phyloP scores from a whole-genome alignment of 2,888 invertebrate genomes.

The Drosophila buzzatii region DNA sequence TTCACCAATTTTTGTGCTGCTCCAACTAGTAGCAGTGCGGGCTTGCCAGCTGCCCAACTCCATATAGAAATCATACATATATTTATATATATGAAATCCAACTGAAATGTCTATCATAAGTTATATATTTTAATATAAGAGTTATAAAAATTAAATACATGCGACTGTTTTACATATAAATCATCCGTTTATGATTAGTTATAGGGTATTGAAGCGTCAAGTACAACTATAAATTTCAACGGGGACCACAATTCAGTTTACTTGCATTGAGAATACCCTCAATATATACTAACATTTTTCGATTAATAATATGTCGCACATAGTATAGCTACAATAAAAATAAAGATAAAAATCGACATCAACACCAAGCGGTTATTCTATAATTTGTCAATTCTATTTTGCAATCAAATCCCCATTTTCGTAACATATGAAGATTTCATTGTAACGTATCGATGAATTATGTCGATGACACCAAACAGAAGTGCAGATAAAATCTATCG shows the following conservation, averaged over 20 bases:
- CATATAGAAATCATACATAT: conserved; percentile 51
- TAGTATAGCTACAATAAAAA: background rate
- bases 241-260: background rate
- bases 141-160: conserved; percentile 34
- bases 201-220: background rate
- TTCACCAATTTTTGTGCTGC: conserved; percentile 95
- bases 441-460: conserved; percentile 5
- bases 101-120: conserved; percentile 32
- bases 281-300: background rate
- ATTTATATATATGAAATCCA: conserved; percentile 1
- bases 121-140: conserved; percentile 18
- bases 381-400: background rate
- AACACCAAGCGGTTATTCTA: background rate
- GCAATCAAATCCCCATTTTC: background rate
- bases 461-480: background rate
- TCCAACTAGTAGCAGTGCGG: conserved; percentile 95
- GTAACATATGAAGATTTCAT: background rate
- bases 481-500: conserved; percentile 17
- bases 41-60: conserved; percentile 92
- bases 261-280: background rate
- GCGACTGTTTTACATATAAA: conserved; percentile 3
- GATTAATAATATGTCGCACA: no score
- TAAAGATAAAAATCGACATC: background rate
- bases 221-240: background rate
- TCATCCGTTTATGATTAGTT: background rate